phyloP scores from a whole-genome alignment of 2,797 vertebrate genomes.

The Coregonus sp. region DNA sequence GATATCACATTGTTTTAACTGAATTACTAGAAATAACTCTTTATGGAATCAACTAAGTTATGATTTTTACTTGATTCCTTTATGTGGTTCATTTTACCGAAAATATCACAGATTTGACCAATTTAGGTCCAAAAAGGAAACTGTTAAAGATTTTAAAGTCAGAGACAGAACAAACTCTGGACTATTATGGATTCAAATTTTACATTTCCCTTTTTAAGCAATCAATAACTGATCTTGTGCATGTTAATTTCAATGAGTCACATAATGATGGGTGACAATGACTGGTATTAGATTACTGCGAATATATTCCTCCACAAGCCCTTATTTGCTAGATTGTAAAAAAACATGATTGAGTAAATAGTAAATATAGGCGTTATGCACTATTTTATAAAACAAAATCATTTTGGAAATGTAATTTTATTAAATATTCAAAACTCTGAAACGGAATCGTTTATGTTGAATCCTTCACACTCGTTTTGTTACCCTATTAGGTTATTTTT shows the following conservation, averaged over 20 bases:
- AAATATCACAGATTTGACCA: not conserved
- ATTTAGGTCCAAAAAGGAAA: not conserved
- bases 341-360: not conserved
- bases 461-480: not conserved
- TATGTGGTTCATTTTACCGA: not conserved
- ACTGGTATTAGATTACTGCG: not conserved
- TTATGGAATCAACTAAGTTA: not conserved
- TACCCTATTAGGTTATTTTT: not conserved
- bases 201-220: not conserved
- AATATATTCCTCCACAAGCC: not conserved
- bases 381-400: not conserved
- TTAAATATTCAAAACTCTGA: not conserved
- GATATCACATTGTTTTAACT: not conserved
- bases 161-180: not conserved
- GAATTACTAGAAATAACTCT: not conserved
- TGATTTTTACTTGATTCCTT: not conserved
- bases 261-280: not conserved
- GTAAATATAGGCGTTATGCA: not conserved
- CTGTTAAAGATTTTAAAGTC: not conserved
- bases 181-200: too few species aligned
- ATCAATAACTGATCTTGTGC: not conserved
- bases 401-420: not conserved
- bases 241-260: not conserved
- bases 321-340: not conserved
- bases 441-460: not conserved